phyloP scores from a whole-genome alignment of 2,888 invertebrate genomes.

The Argyresthia albistria region DNA sequence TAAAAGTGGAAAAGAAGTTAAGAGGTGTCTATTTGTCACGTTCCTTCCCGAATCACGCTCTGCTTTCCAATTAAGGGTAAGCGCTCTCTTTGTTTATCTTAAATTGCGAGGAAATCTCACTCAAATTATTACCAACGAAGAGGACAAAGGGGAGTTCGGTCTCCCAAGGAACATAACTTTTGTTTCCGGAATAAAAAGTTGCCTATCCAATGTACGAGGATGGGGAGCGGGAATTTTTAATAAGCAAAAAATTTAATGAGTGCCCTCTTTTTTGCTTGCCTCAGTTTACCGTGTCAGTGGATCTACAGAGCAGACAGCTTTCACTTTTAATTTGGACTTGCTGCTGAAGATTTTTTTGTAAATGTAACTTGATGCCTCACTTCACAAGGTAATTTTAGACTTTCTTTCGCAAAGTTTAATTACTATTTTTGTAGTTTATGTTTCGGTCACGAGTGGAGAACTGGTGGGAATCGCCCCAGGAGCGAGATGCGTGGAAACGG shows the following conservation, averaged over 20 bases:
- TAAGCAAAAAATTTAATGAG: slow-evolving; percentile 73
- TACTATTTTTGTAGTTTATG: background rate
- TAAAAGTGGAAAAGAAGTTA: slow-evolving; percentile 69
- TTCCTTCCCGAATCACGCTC: slow-evolving; percentile 68
- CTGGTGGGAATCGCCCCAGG: too few species aligned
- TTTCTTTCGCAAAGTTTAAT: background rate
- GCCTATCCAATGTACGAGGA: slow-evolving; percentile 51
- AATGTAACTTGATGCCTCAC: background rate
- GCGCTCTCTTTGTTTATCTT: slow-evolving; percentile 73
- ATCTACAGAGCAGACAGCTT: slow-evolving; percentile 22
- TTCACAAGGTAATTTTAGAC: background rate
- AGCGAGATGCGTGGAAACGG: too few species aligned
- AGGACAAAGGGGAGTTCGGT: slow-evolving; percentile 61
- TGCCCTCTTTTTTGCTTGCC: slow-evolving; percentile 43
- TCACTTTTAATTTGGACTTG: slow-evolving; percentile 27
- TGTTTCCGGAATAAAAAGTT: slow-evolving; percentile 65
- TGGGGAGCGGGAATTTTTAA: slow-evolving; percentile 65
- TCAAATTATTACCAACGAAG: slow-evolving; percentile 66
- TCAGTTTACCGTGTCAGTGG: slow-evolving; percentile 46
- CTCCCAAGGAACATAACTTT: slow-evolving; percentile 59
- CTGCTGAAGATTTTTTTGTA: slow-evolving; percentile 17
- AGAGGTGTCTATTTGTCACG: slow-evolving; percentile 74
- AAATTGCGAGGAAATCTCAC: slow-evolving; percentile 73
- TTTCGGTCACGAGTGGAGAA: too few species aligned
- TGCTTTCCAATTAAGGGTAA: slow-evolving; percentile 73